A percentile compares a stretch with the other conserved stretches of the same genome.
phyloP scores from a whole-genome alignment of 1,140 invertebrate genomes.

The Drosophila watanabei region DNA sequence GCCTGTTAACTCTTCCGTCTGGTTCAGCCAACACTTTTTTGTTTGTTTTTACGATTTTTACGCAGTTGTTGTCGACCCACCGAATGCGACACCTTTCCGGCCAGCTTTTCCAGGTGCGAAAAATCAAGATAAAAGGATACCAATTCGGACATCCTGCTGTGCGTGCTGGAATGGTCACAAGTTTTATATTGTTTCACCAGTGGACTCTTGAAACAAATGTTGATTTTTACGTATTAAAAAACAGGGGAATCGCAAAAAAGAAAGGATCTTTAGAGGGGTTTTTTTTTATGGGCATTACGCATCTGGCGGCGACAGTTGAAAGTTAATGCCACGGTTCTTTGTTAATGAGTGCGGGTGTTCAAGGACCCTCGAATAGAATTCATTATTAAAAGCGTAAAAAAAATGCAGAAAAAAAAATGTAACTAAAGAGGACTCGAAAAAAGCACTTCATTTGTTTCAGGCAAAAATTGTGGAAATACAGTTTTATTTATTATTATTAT shows the following conservation, averaged over 20 bases:
- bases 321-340: slow-evolving; percentile 21
- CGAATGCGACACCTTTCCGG: slow-evolving; percentile 52
- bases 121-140: slow-evolving; percentile 43
- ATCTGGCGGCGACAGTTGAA: slow-evolving; percentile 36
- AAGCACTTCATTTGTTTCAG: neutral
- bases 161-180: slow-evolving; percentile 48
- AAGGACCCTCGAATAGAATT: slow-evolving; percentile 8
- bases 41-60: slow-evolving; percentile 12
- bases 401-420: neutral
- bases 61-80: slow-evolving; percentile 10
- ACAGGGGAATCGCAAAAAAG: neutral
- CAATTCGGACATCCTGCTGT: slow-evolving; percentile 47
- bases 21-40: slow-evolving; percentile 20
- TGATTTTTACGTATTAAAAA: slow-evolving; percentile 34
- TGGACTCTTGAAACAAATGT: slow-evolving; percentile 53
- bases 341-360: slow-evolving; percentile 30
- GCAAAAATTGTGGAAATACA: neutral
- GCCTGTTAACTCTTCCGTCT: slow-evolving; percentile 60
- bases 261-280: slow-evolving; percentile 46
- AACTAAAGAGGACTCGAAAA: neutral
- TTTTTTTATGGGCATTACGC: slow-evolving; percentile 26
- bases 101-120: slow-evolving; percentile 29
- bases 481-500: neutral
- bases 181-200: slow-evolving; percentile 61
- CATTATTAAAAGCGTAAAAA: slow-evolving; percentile 4